Percentiles rank a stretch among this genome's conserved stretches.
These are phyloP conservation scores for Liodrosophila aerea DNA, from an alignment of 2,888 invertebrate species.

Conservation along the genomic window DNA sequence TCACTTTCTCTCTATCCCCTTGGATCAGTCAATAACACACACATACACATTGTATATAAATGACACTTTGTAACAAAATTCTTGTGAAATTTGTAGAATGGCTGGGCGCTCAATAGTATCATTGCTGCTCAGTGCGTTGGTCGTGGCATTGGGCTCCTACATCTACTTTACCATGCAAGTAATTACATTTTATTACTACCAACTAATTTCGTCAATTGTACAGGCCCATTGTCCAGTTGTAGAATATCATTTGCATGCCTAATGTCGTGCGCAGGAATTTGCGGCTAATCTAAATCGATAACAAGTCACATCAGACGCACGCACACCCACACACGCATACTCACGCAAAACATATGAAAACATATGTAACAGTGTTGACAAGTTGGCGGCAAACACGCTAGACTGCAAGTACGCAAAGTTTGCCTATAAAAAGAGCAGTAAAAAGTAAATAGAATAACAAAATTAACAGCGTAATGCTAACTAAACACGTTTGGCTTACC, in stretches of 20 bases:
- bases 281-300: slow-evolving; percentile 15
- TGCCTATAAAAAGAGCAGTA: too few species aligned
- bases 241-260: slow-evolving; percentile 17
- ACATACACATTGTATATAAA: slow-evolving; percentile 5
- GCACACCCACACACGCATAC: slow-evolving; percentile 17
- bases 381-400: background rate
- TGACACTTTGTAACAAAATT: too few species aligned
- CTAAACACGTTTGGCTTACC: too few species aligned
- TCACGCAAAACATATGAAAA: background rate
- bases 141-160: slow-evolving; percentile 78
- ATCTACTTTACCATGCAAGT: slow-evolving; percentile 79
- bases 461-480: too few species aligned
- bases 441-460: too few species aligned
- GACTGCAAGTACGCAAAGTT: too few species aligned
- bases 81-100: slow-evolving; percentile 46
- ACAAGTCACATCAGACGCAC: background rate
- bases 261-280: slow-evolving; percentile 2
- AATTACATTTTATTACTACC: slow-evolving; percentile 54
- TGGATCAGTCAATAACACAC: background rate
- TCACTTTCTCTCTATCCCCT: too few species aligned
- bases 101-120: slow-evolving; percentile 71
- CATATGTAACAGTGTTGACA: background rate
- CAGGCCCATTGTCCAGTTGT: background rate
- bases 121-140: slow-evolving; percentile 77
- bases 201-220: slow-evolving; percentile 1